A percentile compares a stretch with the other conserved stretches of the same genome.
Evolutionary conservation across 2,113 vertebrate species (phyloP).

Genomic region (Notarius lentiginosus): DNA sequence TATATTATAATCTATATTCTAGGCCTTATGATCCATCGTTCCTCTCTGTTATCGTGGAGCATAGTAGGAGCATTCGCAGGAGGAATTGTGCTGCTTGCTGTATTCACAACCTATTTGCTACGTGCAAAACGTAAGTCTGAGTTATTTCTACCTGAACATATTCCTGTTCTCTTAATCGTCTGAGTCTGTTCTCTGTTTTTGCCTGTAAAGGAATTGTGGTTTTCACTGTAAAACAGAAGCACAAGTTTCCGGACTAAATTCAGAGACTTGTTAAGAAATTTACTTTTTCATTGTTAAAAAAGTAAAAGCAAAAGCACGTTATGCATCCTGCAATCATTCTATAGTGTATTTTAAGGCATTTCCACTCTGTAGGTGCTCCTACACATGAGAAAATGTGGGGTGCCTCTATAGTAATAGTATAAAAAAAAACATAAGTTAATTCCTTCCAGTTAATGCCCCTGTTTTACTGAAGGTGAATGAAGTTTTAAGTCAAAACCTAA

Average conservation of each 20-base stretch:
- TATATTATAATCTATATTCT: not conserved
- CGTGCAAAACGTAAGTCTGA: conserved; percentile 7
- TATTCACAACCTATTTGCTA: not conserved
- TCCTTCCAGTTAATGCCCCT: not conserved
- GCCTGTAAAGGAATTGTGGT: not conserved
- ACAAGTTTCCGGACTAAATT: not conserved
- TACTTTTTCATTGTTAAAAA: not conserved
- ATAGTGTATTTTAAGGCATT: not conserved
- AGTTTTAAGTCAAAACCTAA: no score
- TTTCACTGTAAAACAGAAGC: not conserved
- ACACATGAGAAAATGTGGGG: not conserved
- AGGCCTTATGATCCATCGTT: not conserved
- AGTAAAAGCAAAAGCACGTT: not conserved
- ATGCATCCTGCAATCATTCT: conserved; percentile 6
- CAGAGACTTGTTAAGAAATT: no score
- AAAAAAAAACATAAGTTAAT: not conserved
- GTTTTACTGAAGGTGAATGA: not conserved
- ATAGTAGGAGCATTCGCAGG: not conserved
- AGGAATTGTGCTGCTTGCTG: conserved; percentile 7
- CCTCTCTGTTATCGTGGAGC: not conserved
- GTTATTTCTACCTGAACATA: not conserved
- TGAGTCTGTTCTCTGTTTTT: not conserved
- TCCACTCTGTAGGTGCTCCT: not conserved
- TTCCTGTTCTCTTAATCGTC: not conserved
- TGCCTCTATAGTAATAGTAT: not conserved